Evolutionary conservation across 2,797 vertebrate genomes (phyloP), one percentile per base, ranked within the genome.

Genomic region (Coreius guichenoti): DNA sequence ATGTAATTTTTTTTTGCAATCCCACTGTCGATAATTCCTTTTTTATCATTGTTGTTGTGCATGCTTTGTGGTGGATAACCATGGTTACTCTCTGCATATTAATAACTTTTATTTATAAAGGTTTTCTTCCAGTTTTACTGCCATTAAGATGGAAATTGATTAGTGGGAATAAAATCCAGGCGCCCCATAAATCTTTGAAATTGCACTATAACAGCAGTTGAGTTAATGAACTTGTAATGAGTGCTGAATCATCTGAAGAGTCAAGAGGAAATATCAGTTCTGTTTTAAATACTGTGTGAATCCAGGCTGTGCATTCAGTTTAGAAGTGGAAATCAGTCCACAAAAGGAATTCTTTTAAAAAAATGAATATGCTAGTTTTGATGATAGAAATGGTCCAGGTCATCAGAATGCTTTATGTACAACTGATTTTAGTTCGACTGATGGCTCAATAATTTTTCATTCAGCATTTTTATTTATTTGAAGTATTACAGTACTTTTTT

Each of bases 161-260:
- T 89, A 88, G 85, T 33, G 86, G 83, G 88, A 84, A 89, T 90
- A 91, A 92, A 90, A 88, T 92, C 86, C 87, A 92, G 73, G 79
- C 88, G 79, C 80, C 89, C 88, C 87, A 36, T 93, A 92, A 93
- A 86, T 91, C 85, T 89, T 56, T 81, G 92, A 92, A 90, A 91
- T 14, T 81, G 85, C 87, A 82, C 83, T 76, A 88, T 82, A 89
- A 90, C 89, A 90, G 89, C 90, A 92, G 91, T 91, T 90, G 88
- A 88, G 92, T 89, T 91, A 88, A 93, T 86, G 90, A 92, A 90
- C 79, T 83, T 70, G 81, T 91, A 92, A 93, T 87, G 88, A 84
- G 70, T 79, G 89, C 91, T 92, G 92, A 93, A 90, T 93, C 90
- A 90, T 87, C 80, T 58, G 1, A 75, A 84, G 81, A 26, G 36